Percentiles rank a stretch among this genome's conserved stretches.
Conservation (phyloP, 2,113 vertebrate species). For the Microtus ochrogaster region DNA sequence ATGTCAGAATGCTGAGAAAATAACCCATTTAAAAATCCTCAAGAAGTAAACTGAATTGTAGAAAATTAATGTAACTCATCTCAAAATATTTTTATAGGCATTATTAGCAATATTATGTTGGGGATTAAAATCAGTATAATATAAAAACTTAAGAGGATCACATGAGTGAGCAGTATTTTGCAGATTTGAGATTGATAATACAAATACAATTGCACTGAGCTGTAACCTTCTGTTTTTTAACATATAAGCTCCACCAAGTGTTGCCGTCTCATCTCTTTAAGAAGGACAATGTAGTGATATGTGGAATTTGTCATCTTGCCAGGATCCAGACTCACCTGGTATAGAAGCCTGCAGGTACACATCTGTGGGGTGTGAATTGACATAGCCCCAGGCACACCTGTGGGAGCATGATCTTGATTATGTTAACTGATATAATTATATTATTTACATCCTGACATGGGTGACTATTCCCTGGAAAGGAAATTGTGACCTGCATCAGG, state of each 20-base stretch:
- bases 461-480: not conserved
- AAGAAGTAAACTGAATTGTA: not conserved
- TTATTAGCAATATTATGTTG: not conserved
- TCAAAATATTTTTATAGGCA: not conserved
- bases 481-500: not conserved
- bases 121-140: not conserved
- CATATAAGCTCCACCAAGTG: not conserved
- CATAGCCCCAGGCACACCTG: not conserved
- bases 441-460: no score
- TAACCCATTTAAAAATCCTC: not conserved
- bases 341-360: no score
- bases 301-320: no score
- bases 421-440: no score
- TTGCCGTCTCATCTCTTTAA: not conserved
- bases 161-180: not conserved
- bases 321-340: no score
- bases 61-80: not conserved
- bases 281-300: not conserved
- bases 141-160: not conserved
- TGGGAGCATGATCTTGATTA: not conserved
- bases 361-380: not conserved
- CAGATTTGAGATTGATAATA: not conserved
- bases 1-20: not conserved
- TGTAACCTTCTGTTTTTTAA: not conserved
- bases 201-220: not conserved